Base-by-base conservation (phyloP, 2,888 invertebrate species). In the Drosophila aldrichi region DNA sequence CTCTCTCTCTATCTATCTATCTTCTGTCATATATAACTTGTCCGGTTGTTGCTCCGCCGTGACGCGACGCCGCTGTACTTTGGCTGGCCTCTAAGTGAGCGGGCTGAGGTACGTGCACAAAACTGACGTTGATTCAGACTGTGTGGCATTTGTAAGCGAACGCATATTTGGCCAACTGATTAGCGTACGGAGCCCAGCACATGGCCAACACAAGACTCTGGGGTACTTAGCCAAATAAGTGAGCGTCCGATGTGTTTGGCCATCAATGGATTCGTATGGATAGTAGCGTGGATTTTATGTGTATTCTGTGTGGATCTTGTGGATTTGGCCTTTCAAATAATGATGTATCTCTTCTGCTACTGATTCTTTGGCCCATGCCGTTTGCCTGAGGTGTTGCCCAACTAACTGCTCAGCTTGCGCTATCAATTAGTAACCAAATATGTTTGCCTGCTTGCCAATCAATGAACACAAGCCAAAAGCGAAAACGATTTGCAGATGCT, bases 141-240 rank as follows among this genome's bases (percentile, higher is more conserved):
- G 25, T 22, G 16, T 20, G 44, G 44, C 34, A 61, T 58, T 38
- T 62, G 55, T 52, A 41, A 43, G n/a, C 56, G 25, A 65, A 70
- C 51, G n/a, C 43, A 52, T 54, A 64, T 87, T 89, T 87, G 68
- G 41, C 54, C 72, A 75, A 81, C 49, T 89, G 74, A 87, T 84
- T 89, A 89, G 65, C 88, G 74, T 48, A 41, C 43, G 22, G 25
- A 10, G 59, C 57, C 49, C 29, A 44, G 55, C 62, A 67, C 62
- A 80, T 66, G 88, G 82, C 68, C 85, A 72, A 38, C 57, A 58
- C 57, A 72, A 12, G 52, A 48, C 68, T 2, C 29, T 29, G 8
- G 29, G 72, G 55, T 64, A 59, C 52, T 58, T 64, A 40, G 56
- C 22, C 59, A 68, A 56, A 66, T 62, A 55, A 62, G 59, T 58